phyloP scores from a whole-genome alignment of 2,797 vertebrate species.

The Microctenopoma steveboyesi region DNA sequence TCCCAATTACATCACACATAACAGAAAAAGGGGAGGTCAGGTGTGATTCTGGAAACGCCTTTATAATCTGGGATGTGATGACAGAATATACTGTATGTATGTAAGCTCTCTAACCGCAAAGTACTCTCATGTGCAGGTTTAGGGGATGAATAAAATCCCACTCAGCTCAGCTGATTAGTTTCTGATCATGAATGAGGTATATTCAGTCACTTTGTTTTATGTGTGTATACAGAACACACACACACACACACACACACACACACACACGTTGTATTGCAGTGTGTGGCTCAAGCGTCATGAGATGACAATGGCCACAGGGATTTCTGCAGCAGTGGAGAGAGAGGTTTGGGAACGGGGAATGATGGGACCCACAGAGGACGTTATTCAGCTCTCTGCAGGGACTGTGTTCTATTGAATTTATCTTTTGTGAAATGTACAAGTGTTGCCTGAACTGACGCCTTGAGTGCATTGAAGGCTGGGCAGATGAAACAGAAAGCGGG shows the following conservation, averaged over 20 bases:
- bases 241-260: too few relatives aligned
- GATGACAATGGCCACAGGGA: constrained; percentile 34
- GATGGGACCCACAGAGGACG: constrained; percentile 43
- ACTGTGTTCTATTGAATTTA: constrained; percentile 65
- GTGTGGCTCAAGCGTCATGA: neutral
- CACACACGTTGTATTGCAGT: constrained; percentile 21
- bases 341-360: constrained; percentile 22
- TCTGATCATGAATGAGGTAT: constrained; percentile 23
- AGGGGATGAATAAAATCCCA: constrained; percentile 19
- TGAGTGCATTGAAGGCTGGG: constrained; percentile 40
- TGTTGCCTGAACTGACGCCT: constrained; percentile 46
- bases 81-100: too few relatives aligned
- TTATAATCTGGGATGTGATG: too few relatives aligned
- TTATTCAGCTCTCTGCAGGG: constrained; percentile 72
- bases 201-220: constrained; percentile 39
- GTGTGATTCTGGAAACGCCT: too few relatives aligned
- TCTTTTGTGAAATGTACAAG: constrained; percentile 72
- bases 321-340: constrained; percentile 19
- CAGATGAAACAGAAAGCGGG: constrained; percentile 18
- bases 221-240: constrained; percentile 19
- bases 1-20: constrained; percentile 4
- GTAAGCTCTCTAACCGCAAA: too few relatives aligned
- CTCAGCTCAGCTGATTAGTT: constrained; percentile 23
- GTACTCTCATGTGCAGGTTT: neutral
- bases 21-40: too few relatives aligned